Conservation (phyloP, 2,113 vertebrate genomes). For the Bufo gargarizans region DNA sequence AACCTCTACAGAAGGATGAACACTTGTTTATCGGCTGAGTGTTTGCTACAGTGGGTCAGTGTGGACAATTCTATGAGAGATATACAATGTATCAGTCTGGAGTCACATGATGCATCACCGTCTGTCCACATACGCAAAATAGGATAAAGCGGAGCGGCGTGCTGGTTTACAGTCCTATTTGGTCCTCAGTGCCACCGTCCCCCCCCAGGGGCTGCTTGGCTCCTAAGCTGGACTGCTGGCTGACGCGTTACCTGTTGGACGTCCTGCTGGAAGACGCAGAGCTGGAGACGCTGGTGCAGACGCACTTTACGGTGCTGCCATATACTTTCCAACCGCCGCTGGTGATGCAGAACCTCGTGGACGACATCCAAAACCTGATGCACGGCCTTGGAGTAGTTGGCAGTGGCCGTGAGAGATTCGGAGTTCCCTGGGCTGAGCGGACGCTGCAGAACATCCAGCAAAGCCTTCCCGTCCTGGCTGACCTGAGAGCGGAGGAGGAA, state of each 20-base stretch:
- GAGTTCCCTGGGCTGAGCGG: slow-evolving; percentile 93
- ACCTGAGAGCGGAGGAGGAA: slow-evolving; percentile 72
- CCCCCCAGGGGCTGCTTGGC: too few relatives aligned
- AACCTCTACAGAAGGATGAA: too few relatives aligned
- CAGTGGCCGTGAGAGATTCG: slow-evolving; percentile 93
- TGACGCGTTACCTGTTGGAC: slow-evolving; percentile 88
- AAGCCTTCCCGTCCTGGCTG: slow-evolving; percentile 95
- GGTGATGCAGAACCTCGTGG: slow-evolving; percentile 94
- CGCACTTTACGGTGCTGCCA: slow-evolving; percentile 98
- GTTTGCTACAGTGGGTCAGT: too few relatives aligned
- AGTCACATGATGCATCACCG: too few relatives aligned
- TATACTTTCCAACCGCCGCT: slow-evolving; percentile 92
- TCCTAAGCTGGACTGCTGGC: background rate
- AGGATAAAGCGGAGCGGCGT: too few relatives aligned
- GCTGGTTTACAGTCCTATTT: too few relatives aligned
- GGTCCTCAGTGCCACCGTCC: too few relatives aligned
- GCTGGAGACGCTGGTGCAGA: slow-evolving; percentile 94
- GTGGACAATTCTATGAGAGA: too few relatives aligned
- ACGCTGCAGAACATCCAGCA: slow-evolving; percentile 93
- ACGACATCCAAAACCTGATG: slow-evolving; percentile 97
- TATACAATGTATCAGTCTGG: too few relatives aligned
- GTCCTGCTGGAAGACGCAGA: slow-evolving; percentile 98
- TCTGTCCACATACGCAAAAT: too few relatives aligned
- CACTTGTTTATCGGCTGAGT: too few relatives aligned
- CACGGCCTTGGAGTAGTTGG: slow-evolving; percentile 98